These are phyloP conservation scores for Noctua pronuba DNA, from an alignment of 2,888 invertebrate genomes.

Conservation along the genomic window DNA sequence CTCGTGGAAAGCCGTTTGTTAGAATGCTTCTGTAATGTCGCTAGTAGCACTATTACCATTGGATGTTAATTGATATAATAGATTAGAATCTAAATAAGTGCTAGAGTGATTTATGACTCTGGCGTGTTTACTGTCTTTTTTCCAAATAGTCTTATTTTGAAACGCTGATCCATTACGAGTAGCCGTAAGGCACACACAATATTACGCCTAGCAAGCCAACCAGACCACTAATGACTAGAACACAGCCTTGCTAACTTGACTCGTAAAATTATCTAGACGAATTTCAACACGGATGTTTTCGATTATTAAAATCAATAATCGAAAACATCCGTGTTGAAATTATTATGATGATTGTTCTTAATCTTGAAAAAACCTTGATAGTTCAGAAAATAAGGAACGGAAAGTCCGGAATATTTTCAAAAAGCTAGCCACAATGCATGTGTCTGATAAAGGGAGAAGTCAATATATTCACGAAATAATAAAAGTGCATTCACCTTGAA, in stretches of 20 bases:
- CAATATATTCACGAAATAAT: neutral
- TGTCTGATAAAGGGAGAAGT: neutral
- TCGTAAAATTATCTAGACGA: neutral
- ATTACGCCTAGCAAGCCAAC: neutral
- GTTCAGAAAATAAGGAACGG: neutral
- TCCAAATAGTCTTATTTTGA: neutral
- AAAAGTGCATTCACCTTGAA: conserved; percentile 25
- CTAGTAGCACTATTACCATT: neutral
- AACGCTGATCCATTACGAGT: neutral
- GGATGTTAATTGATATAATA: neutral
- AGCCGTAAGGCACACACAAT: neutral
- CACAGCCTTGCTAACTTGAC: accelerated
- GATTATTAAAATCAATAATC: too few relatives aligned
- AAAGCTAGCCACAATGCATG: neutral
- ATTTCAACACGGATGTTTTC: too few relatives aligned
- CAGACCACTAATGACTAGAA: neutral
- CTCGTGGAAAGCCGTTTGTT: neutral
- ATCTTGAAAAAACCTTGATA: neutral
- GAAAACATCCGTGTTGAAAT: too few relatives aligned
- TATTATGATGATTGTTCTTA: neutral
- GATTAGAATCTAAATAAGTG: neutral
- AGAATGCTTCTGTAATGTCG: neutral
- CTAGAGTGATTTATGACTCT: neutral
- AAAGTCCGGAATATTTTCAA: neutral
- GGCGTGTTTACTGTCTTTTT: neutral